Conservation (phyloP, 2,888 invertebrate genomes). For the Tipula confusa region DNA sequence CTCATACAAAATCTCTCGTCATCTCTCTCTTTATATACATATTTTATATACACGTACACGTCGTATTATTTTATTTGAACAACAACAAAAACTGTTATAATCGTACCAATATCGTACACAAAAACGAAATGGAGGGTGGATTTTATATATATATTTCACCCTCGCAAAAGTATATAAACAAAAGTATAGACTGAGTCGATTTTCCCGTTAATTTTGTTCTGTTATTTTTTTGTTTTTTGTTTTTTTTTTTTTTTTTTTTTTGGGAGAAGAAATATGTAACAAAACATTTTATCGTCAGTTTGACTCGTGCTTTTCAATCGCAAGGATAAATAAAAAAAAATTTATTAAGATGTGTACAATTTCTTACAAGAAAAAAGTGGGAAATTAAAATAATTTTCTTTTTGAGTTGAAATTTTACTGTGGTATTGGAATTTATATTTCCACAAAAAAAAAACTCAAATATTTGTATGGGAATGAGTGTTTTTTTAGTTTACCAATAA, state of each 20-base stretch:
- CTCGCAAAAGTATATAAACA: background rate
- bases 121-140: background rate
- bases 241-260: background rate
- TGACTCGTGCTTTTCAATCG: conserved; percentile 13
- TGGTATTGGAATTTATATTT: background rate
- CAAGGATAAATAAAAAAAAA: background rate
- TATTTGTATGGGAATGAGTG: background rate
- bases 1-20: no score
- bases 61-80: background rate
- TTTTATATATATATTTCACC: background rate
- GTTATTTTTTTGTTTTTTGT: background rate
- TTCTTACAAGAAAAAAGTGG: background rate
- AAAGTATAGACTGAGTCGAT: background rate
- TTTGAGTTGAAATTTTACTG: background rate
- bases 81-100: background rate
- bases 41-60: no score
- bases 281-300: background rate
- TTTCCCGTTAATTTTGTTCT: background rate
- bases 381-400: background rate
- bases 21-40: background rate
- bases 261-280: background rate
- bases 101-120: background rate
- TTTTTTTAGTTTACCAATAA: background rate
- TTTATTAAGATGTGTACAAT: no score
- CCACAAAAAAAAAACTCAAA: background rate